Conservation (phyloP, 2,113 vertebrate species). For the Polypterus senegalus region DNA sequence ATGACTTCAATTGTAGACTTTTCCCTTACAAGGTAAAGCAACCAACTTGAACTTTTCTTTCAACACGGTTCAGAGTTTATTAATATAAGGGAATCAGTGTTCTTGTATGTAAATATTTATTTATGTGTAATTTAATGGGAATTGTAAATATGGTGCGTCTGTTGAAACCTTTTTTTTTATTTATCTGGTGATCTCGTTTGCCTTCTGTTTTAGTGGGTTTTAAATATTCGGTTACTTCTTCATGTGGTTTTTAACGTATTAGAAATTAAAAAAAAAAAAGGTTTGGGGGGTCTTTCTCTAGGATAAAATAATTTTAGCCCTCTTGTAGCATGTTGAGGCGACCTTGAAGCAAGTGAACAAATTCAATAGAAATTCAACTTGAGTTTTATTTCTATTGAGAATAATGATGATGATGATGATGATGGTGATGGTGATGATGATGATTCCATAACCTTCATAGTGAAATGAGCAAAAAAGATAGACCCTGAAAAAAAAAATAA, state of each 20-base stretch:
- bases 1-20: constrained; percentile 82
- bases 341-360: constrained; percentile 91
- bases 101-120: constrained; percentile 99
- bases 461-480: constrained; percentile 56
- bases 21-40: constrained; percentile 62
- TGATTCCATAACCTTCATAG: constrained; percentile 71
- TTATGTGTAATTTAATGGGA: constrained; percentile 99
- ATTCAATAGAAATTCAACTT: constrained; percentile 68
- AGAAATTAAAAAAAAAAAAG: constrained; percentile 55
- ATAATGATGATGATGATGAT: constrained; percentile 23
- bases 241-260: constrained; percentile 95
- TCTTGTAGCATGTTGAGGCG: constrained; percentile 95
- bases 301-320: constrained; percentile 89
- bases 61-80: constrained; percentile 78
- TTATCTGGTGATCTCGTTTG: constrained; percentile 96
- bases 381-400: constrained; percentile 60
- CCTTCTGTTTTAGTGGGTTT: constrained; percentile 99
- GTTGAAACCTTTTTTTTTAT: constrained; percentile 92
- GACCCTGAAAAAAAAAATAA: constrained; percentile 52
- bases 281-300: constrained; percentile 72
- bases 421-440: constrained; percentile 52
- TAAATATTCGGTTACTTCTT: constrained; percentile 89
- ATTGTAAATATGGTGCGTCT: constrained; percentile 99
- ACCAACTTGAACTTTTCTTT: constrained; percentile 93
- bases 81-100: constrained; percentile 98